Evolutionary conservation across 2,888 invertebrate species (phyloP).

Genomic region (Coelopa pilipes): DNA sequence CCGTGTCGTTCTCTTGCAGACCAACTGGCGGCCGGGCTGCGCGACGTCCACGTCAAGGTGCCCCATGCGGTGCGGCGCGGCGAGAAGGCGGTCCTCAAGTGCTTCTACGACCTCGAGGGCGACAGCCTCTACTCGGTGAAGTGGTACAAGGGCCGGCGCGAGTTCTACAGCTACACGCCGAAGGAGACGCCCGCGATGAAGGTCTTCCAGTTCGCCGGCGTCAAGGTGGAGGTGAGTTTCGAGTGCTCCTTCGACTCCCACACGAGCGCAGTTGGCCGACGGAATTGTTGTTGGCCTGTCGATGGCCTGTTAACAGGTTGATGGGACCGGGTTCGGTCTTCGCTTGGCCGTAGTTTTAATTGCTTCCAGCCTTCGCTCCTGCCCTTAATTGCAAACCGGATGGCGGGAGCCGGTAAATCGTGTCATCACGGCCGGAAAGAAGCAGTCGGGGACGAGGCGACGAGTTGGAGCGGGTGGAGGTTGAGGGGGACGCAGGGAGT

Average conservation of each 20-base stretch:
- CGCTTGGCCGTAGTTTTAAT: too few species aligned
- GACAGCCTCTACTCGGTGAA: slow-evolving; percentile 82
- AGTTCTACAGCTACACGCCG: slow-evolving; percentile 85
- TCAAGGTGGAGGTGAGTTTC: slow-evolving; percentile 80
- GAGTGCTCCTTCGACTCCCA: neutral
- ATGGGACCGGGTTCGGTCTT: too few species aligned
- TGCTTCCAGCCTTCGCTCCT: too few species aligned
- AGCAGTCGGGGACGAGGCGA: too few species aligned
- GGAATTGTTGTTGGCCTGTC: too few species aligned
- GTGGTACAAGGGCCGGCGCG: slow-evolving; percentile 83
- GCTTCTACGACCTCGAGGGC: slow-evolving; percentile 80
- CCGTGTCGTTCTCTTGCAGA: slow-evolving; percentile 45
- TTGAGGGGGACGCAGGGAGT: too few species aligned
- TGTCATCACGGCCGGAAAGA: too few species aligned
- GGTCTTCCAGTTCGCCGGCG: slow-evolving; percentile 76
- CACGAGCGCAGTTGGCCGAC: too few species aligned
- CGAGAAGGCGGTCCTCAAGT: slow-evolving; percentile 73
- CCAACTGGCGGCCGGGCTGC: slow-evolving; percentile 59
- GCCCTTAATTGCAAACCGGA: too few species aligned
- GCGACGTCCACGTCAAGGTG: slow-evolving; percentile 73
- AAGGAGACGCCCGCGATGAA: slow-evolving; percentile 76
- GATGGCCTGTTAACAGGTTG: too few species aligned
- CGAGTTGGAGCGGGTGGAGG: too few species aligned
- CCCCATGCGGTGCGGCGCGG: slow-evolving; percentile 75
- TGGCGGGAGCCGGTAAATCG: too few species aligned